Evolutionary conservation across 2,888 invertebrate species (phyloP), one percentile per base, ranked within the genome.

Genomic region (Phortica okadai): DNA sequence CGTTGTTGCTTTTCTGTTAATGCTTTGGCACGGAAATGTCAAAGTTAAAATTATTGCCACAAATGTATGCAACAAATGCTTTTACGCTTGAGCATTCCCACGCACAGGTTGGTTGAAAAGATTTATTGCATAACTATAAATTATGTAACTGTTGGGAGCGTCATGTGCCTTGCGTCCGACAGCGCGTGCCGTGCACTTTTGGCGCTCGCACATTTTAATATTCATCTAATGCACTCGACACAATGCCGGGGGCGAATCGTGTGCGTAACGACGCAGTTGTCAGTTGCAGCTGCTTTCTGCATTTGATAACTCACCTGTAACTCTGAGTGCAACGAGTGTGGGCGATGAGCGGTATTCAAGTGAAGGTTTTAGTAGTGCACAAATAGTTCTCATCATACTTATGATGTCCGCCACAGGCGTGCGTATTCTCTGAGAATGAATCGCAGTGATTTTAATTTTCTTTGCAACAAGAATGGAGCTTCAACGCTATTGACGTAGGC

Each of bases 151-250:
- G 70, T 73, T 77, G 77, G 74, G 69, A 80, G 79, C 76, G 77
- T 25, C 67, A 45, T 62, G 41, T 21, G 25, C 62, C 44, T 44
- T 67, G 25, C 41, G 41, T 54, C 41, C n/a, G n/a, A n/a, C 66
- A 21, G 14, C 74, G 62, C 25, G 62, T 69, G 69, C 67, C 75
- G 76, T 69, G 78, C 75, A 77, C 75, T 74, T 78, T 77, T 78
- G 78, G 67, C 77, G 79, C 69, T 59, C 56, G 10, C 67, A 33
- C 84, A 82, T 85, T 82, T 86, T 85, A 88, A 84, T 88, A 88
- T 88, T 83, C 88, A 83, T 80, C 82, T 85, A 86, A 88, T 85
- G 85, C 88, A 85, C 81, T 50, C 50, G 50, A 50, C 50, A 50
- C 50, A 14, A 33, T 33, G 41, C 69, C 6, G 45, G 6, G 45